These are phyloP conservation scores for Carassius gibelio DNA, from an alignment of 2,113 vertebrate species.

Conservation along the genomic window DNA sequence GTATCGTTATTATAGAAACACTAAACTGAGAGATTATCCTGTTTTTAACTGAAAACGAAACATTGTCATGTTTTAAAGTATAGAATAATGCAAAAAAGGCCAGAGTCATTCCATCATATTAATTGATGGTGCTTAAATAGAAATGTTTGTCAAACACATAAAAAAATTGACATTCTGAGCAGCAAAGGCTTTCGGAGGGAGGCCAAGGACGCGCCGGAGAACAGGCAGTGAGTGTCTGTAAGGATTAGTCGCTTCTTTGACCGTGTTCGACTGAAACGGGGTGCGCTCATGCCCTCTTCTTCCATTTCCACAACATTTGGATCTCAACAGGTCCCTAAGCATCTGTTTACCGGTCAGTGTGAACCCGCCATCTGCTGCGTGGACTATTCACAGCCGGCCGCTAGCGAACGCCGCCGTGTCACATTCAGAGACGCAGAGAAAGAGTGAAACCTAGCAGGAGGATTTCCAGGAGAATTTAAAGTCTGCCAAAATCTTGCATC, in stretches of 20 bases:
- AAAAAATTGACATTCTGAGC: not conserved
- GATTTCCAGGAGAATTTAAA: not conserved
- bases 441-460: not conserved
- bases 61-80: not conserved
- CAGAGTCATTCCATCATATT: not conserved
- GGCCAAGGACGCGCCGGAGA: slow-evolving; percentile 21
- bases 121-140: not conserved
- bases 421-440: slow-evolving; percentile 9
- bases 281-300: slow-evolving; percentile 2
- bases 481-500: not conserved
- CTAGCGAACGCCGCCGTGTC: not conserved
- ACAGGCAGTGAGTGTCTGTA: not conserved
- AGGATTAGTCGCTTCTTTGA: slow-evolving; percentile 11
- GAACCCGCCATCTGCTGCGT: slow-evolving; percentile 42
- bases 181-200: not conserved
- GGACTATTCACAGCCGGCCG: not conserved
- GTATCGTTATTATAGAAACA: not conserved
- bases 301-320: slow-evolving; percentile 16
- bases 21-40: not conserved
- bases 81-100: not conserved
- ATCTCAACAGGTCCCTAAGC: slow-evolving; percentile 22
- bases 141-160: not conserved
- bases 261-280: not conserved
- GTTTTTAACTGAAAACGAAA: too few relatives aligned
- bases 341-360: slow-evolving; percentile 31